Base-by-base conservation (phyloP, 2,797 vertebrate genomes). In the Crenuchus spilurus region DNA sequence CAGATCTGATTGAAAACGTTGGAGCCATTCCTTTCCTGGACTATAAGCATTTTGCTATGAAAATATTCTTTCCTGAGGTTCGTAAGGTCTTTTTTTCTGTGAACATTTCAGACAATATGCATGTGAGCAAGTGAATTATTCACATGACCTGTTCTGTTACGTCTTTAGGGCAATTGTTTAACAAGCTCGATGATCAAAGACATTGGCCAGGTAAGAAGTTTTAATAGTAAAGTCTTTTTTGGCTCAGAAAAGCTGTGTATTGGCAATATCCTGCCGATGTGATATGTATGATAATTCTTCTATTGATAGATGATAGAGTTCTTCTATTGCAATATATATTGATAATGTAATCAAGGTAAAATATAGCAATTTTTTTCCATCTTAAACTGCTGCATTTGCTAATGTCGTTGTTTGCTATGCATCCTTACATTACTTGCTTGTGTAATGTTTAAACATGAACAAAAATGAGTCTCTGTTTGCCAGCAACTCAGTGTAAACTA, bases 11-110 rank as follows among this genome's bases (percentile, higher is more conserved):
- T 80, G 95, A 97, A 85, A 96, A 92, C 75, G 92, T 95, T 57
- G 94, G 94, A 78, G 90, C 95, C 0, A 95, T 99, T 90, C 96
- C 96, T 11, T 99, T 97, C 87, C 92, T 98, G 81, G 97, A 98
- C 92, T 99, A 98, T 88, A 99, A 98, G 78, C 97, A 99, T 87
- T 99, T 98, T 87, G 97, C 97, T 80, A 89, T 94, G 84, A 95
- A 93, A 87, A 96, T 94, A 80, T 98, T 98, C 85, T 99, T 99
- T 82, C 96, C 98, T 4, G 94, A 98, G 94, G 97, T 99, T 91
- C 88, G 92, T 94, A 91, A 70, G 3, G 18, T 52, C 48, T 51
- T 46, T 10, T 42, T 48, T 11, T 44, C 24, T 69, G 18, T 14
- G 14, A 39, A 10, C 3, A 9, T 11, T 4, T 22, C 8, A 0